A percentile compares a stretch with the other conserved stretches of the same genome.
These are phyloP conservation scores for Zaprionus ornatus DNA, from an alignment of 1,140 invertebrate species.

Conservation along the genomic window DNA sequence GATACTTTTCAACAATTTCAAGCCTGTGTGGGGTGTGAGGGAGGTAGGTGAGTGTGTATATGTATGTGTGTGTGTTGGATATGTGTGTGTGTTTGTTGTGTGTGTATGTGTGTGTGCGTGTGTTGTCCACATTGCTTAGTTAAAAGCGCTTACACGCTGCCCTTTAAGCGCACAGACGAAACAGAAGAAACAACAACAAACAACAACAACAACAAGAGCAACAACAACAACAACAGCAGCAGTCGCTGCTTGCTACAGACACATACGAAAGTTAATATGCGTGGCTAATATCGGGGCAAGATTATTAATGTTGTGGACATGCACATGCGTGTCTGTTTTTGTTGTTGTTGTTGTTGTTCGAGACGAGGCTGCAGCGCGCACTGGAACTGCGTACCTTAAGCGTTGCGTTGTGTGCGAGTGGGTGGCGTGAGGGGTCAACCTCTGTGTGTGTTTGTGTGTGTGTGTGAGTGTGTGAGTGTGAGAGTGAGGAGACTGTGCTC, in stretches of 20 bases:
- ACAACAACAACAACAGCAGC: constrained; percentile 3
- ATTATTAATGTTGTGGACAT: constrained; percentile 73
- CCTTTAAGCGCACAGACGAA: constrained; percentile 32
- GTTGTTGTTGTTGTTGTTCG: background rate
- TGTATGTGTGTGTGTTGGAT: background rate
- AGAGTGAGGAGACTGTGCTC: constrained; percentile 43
- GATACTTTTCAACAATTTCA: background rate
- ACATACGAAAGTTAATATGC: constrained; percentile 70
- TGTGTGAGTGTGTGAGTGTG: background rate
- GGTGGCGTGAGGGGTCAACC: background rate
- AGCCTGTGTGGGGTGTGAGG: background rate
- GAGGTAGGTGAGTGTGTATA: background rate
- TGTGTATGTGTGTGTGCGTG: background rate
- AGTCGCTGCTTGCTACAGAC: constrained; percentile 10
- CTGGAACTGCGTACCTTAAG: constrained; percentile 3
- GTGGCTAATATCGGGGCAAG: constrained; percentile 74
- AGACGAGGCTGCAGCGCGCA: constrained; percentile 2
- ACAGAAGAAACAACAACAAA: constrained; percentile 22
- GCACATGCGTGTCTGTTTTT: constrained; percentile 50
- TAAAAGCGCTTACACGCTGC: constrained; percentile 28
- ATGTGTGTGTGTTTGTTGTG: background rate
- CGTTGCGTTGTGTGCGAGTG: background rate
- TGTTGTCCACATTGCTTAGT: constrained; percentile 13
- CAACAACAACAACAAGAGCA: constrained; percentile 9
- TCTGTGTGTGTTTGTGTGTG: too few relatives aligned